Conservation (phyloP, 2,888 invertebrate genomes). For the Papilio demoleus region DNA sequence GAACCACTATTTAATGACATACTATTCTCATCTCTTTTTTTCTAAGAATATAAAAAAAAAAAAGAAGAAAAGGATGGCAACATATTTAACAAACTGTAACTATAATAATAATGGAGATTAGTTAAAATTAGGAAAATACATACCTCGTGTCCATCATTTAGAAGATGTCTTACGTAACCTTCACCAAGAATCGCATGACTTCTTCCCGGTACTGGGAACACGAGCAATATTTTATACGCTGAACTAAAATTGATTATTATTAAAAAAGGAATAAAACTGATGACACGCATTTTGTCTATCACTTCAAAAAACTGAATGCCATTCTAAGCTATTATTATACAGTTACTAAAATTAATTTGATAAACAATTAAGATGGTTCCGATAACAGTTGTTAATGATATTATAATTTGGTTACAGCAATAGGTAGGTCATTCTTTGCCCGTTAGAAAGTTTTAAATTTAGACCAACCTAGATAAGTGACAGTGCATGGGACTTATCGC, state of each 20-base stretch:
- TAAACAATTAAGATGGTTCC: not conserved
- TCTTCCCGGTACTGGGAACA: conserved; percentile 55
- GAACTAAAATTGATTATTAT: conserved; percentile 41
- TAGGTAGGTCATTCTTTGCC: not conserved
- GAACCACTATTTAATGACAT: too few relatives aligned
- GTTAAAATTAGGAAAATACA: not conserved
- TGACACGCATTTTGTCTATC: conserved; percentile 7
- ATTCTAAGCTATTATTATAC: not conserved
- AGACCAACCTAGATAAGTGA: too few relatives aligned
- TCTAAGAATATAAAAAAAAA: too few relatives aligned
- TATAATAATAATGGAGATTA: too few relatives aligned
- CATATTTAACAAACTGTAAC: too few relatives aligned
- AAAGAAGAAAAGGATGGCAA: too few relatives aligned
- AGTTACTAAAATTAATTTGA: not conserved
- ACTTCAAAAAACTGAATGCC: not conserved
- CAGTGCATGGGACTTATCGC: too few relatives aligned
- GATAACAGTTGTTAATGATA: not conserved
- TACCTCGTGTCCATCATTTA: conserved; percentile 61
- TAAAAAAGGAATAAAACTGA: not conserved
- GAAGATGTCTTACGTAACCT: conserved; percentile 53
- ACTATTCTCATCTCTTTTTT: too few relatives aligned
- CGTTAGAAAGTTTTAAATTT: not conserved
- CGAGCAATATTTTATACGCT: conserved; percentile 54
- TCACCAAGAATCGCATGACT: conserved; percentile 60
- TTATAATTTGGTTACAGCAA: not conserved